Evolutionary conservation across 2,888 invertebrate genomes (phyloP).

Genomic region (Ypsolopha sequella): DNA sequence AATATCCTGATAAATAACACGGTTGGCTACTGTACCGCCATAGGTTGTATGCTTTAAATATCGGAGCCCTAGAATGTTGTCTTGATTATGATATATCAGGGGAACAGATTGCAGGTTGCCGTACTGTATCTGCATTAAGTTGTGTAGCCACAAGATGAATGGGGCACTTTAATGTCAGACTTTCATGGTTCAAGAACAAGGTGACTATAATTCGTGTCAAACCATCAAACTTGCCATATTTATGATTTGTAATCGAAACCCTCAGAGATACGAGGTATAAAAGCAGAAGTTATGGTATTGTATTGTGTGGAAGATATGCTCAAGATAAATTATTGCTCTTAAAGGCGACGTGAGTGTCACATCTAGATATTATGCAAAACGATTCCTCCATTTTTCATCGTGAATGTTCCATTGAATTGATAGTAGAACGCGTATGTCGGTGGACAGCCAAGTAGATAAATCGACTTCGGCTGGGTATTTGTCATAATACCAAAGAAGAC

Average conservation of each 20-base stretch:
- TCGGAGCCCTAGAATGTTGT: conserved; percentile 24
- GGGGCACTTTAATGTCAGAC: conserved; percentile 1
- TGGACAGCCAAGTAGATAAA: conserved; percentile 30
- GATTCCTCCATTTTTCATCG: not conserved
- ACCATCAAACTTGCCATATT: not conserved
- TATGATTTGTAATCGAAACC: not conserved
- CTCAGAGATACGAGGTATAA: not conserved
- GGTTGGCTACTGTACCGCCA: conserved; percentile 22
- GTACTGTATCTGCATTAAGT: conserved; percentile 1
- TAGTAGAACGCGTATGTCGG: not conserved
- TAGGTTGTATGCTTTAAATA: conserved; percentile 20
- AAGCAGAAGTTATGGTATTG: not conserved
- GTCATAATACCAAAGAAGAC: conserved; percentile 24
- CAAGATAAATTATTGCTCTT: conserved; percentile 1
- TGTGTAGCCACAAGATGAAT: conserved; percentile 2
- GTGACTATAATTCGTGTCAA: not conserved
- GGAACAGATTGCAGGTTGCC: conserved; percentile 17
- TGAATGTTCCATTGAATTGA: not conserved
- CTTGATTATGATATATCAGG: conserved; percentile 36
- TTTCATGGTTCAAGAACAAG: conserved; percentile 1
- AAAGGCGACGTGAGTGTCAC: not conserved
- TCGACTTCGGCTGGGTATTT: conserved; percentile 35
- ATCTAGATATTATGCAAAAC: conserved; percentile 1
- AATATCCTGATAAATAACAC: conserved; percentile 2
- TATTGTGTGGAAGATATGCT: conserved; percentile 2